Evolutionary conservation across 2,888 invertebrate genomes (phyloP).

Genomic region (Lymantria dispar): DNA sequence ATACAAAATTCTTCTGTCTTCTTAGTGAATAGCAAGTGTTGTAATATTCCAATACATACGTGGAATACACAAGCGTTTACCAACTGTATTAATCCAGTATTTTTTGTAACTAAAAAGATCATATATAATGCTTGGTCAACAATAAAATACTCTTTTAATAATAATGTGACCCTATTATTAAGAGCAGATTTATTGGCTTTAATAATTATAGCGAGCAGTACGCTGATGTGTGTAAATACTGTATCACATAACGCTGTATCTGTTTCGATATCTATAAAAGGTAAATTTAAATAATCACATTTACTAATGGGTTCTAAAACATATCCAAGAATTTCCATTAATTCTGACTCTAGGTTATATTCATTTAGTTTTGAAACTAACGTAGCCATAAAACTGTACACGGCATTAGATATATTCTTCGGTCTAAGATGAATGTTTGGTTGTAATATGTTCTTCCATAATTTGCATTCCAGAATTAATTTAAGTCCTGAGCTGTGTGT

Average conservation of each 20-base stretch:
- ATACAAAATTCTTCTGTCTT: constrained; percentile 30
- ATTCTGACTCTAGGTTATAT: constrained; percentile 32
- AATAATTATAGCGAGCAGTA: constrained; percentile 25
- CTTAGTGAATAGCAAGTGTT: constrained; percentile 11
- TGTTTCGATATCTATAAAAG: constrained; percentile 26
- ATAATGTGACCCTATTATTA: constrained; percentile 28
- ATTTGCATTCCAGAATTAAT: constrained; percentile 25
- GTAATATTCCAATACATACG: constrained; percentile 8
- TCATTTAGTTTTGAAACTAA: constrained; percentile 39
- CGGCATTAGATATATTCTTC: constrained; percentile 19
- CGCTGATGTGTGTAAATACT: constrained; percentile 24
- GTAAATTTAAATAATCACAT: constrained; percentile 24
- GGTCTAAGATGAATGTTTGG: constrained; percentile 21
- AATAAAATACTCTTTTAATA: constrained; percentile 22
- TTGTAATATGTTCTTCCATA: constrained; percentile 31
- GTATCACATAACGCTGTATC: constrained; percentile 26
- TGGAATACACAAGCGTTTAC: constrained; percentile 12
- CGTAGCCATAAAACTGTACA: constrained; percentile 34
- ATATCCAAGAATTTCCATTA: constrained; percentile 32
- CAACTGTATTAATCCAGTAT: constrained; percentile 5
- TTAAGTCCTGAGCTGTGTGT: constrained; percentile 39
- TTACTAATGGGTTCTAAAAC: constrained; percentile 32
- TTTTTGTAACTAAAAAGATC: constrained; percentile 16
- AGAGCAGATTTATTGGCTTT: constrained; percentile 25
- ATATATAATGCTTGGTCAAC: constrained; percentile 11